Evolutionary conservation across 2,888 invertebrate species (phyloP).

Genomic region (Mythimna loreyi): DNA sequence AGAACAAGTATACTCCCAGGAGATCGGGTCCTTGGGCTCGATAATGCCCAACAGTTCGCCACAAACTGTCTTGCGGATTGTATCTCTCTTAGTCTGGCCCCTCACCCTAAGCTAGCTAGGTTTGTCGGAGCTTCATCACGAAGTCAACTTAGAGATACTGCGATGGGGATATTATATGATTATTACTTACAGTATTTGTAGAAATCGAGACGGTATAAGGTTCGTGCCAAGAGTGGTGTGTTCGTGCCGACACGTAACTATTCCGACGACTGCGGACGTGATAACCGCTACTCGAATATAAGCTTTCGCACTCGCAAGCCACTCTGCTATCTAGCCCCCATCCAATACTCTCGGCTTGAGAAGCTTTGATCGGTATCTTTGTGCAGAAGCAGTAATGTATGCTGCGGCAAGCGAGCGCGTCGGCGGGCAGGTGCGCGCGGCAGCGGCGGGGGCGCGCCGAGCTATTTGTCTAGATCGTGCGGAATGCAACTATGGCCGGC

Average conservation of each 20-base stretch:
- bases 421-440: constrained; percentile 23
- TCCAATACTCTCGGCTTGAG: constrained; percentile 38
- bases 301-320: constrained; percentile 10
- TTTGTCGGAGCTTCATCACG: no score
- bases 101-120: no score
- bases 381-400: constrained; percentile 54
- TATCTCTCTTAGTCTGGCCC: no score
- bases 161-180: no score
- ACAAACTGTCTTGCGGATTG: no score
- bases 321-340: neutral
- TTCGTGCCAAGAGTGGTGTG: constrained; percentile 61
- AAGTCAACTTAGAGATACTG: no score
- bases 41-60: no score
- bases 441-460: constrained; percentile 54
- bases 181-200: constrained; percentile 53
- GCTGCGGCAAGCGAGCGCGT: neutral
- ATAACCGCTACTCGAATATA: constrained; percentile 56
- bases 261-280: constrained; percentile 61
- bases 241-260: constrained; percentile 60
- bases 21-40: no score
- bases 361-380: neutral
- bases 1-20: no score
- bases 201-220: constrained; percentile 52
- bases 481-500: constrained; percentile 67
- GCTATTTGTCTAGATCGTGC: constrained; percentile 71